Percentiles rank a stretch among this genome's conserved stretches.
phyloP scores from a whole-genome alignment of 2,888 invertebrate genomes.

The Osmoderma eremita region DNA sequence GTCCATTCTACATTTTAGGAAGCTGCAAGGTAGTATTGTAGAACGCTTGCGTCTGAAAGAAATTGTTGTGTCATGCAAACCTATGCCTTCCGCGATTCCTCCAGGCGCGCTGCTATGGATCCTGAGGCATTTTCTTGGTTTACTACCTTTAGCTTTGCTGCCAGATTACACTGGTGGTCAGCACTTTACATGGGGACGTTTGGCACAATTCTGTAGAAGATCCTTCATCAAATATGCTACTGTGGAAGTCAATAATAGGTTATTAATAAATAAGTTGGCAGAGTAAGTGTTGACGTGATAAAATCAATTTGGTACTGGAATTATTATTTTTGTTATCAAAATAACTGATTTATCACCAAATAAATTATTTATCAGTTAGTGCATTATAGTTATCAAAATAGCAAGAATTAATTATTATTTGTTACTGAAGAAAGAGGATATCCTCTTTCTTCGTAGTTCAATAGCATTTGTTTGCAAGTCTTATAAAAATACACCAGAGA shows the following conservation, averaged over 20 bases:
- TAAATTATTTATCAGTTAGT: too few species aligned
- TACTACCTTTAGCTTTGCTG: slow-evolving; percentile 46
- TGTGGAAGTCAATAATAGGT: slow-evolving; percentile 32
- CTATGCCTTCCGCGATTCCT: slow-evolving; percentile 41
- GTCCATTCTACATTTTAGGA: slow-evolving; percentile 23
- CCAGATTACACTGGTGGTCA: slow-evolving; percentile 41
- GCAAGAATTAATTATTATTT: too few species aligned
- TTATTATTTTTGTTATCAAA: too few species aligned
- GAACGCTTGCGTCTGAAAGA: slow-evolving; percentile 39
- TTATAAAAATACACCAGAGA: too few species aligned
- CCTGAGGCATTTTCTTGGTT: slow-evolving; percentile 48
- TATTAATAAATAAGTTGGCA: slow-evolving; percentile 39
- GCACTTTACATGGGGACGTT: slow-evolving; percentile 42
- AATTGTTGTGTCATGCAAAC: slow-evolving; percentile 36
- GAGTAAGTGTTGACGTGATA: slow-evolving; percentile 30
- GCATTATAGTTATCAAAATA: too few species aligned
- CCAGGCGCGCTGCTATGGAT: slow-evolving; percentile 48
- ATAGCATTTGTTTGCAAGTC: too few species aligned
- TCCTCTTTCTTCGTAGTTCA: too few species aligned
- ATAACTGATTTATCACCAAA: too few species aligned
- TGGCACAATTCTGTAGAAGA: slow-evolving; percentile 39
- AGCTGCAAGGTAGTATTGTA: slow-evolving; percentile 35
- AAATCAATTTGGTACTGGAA: too few species aligned
- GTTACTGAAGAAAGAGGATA: too few species aligned
- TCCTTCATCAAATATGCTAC: slow-evolving; percentile 26